Conservation (phyloP, 2,113 vertebrate genomes). For the Salminus brasiliensis region DNA sequence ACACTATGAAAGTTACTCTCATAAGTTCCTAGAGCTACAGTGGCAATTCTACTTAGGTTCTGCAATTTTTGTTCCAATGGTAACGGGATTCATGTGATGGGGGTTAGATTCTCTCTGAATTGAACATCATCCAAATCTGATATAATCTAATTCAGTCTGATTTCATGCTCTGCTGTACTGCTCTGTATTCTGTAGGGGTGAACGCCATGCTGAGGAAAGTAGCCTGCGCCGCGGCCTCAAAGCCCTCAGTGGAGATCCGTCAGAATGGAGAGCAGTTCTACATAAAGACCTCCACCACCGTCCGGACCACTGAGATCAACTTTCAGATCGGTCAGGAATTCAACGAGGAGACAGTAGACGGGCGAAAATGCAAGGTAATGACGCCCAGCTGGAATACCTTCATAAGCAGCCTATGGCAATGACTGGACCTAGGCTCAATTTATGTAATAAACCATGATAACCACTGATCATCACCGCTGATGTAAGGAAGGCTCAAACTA, state of each 20-base stretch:
- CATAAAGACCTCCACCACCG: slow-evolving; percentile 95
- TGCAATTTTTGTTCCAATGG: too few relatives aligned
- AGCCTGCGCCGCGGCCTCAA: slow-evolving; percentile 90
- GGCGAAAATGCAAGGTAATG: slow-evolving; percentile 92
- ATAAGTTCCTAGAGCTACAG: too few relatives aligned
- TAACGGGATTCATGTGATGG: too few relatives aligned
- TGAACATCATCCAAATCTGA: too few relatives aligned
- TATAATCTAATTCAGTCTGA: background rate
- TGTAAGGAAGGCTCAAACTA: background rate
- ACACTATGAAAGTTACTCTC: too few relatives aligned
- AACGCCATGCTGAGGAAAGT: slow-evolving; percentile 95
- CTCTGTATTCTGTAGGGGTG: slow-evolving; percentile 79
- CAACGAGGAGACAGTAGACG: slow-evolving; percentile 95
- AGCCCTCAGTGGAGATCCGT: slow-evolving; percentile 93
- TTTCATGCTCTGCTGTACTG: background rate
- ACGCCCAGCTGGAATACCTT: background rate
- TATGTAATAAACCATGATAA: background rate
- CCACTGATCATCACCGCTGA: background rate
- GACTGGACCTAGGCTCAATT: background rate
- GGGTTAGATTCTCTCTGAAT: too few relatives aligned
- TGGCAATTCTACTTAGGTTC: too few relatives aligned
- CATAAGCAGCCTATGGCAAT: too few relatives aligned
- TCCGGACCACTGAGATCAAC: slow-evolving; percentile 95
- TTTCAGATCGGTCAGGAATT: slow-evolving; percentile 93
- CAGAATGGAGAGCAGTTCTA: slow-evolving; percentile 94